A percentile compares a stretch with the other conserved stretches of the same genome.
phyloP scores from a whole-genome alignment of 2,113 vertebrate genomes.

The Triplophysa tibetana region DNA sequence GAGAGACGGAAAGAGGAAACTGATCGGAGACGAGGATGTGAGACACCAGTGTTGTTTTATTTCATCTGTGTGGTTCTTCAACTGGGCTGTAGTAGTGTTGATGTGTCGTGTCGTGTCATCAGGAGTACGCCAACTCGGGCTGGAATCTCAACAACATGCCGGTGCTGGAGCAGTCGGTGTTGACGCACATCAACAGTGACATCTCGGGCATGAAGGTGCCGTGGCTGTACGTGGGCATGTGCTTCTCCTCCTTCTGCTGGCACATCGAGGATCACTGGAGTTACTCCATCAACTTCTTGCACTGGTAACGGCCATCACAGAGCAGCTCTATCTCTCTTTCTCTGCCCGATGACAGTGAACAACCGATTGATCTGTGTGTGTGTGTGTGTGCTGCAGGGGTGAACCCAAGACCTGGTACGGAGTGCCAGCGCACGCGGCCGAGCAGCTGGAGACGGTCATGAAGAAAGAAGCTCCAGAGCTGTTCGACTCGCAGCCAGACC shows the following conservation, averaged over 20 bases:
- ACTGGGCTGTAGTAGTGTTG: neutral
- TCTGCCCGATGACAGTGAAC: neutral
- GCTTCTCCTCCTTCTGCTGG: constrained; percentile 98
- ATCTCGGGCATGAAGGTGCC: constrained; percentile 99
- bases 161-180: constrained; percentile 94
- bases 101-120: constrained; percentile 38
- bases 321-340: neutral
- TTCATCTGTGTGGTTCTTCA: too few relatives aligned
- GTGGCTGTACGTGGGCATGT: constrained; percentile 98
- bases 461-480: constrained; percentile 93
- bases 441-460: constrained; percentile 96
- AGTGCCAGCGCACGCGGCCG: constrained; percentile 92
- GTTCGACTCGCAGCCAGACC: constrained; percentile 95
- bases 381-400: constrained; percentile 75
- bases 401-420: constrained; percentile 99
- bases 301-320: constrained; percentile 78
- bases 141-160: constrained; percentile 99
- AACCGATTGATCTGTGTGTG: neutral
- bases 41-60: constrained; percentile 20
- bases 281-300: constrained; percentile 97
- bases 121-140: constrained; percentile 95
- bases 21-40: constrained; percentile 94
- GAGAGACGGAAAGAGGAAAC: constrained; percentile 85
- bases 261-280: constrained; percentile 99
- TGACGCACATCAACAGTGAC: constrained; percentile 94